Evolutionary conservation across 2,797 vertebrate species (phyloP).

Genomic region (Distichodus sexfasciatus): DNA sequence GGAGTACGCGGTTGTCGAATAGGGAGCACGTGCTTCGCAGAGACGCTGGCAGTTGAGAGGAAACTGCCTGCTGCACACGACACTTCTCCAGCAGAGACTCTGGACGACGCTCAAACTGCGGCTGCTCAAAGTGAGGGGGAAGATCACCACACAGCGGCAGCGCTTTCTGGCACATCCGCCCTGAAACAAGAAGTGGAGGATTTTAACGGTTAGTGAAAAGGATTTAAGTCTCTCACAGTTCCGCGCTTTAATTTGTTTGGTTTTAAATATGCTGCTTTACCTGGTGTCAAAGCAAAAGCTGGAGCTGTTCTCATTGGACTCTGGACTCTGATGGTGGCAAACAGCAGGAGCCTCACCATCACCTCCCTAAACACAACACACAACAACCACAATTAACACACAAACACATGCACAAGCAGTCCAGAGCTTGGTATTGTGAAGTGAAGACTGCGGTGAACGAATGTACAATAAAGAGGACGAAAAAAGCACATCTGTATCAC

Average conservation of each 20-base stretch:
- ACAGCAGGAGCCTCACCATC: conserved; percentile 73
- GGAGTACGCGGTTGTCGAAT: no score
- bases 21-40: conserved; percentile 92
- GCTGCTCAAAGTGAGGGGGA: conserved; percentile 97
- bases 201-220: no score
- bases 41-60: conserved; percentile 88
- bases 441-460: no score
- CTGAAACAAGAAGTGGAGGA: conserved; percentile 57
- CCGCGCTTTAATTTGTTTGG: conserved; percentile 69
- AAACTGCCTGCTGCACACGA: conserved; percentile 93
- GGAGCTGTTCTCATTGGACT: conserved; percentile 75
- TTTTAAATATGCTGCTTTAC: conserved; percentile 61
- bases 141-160: conserved; percentile 94
- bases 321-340: conserved; percentile 69
- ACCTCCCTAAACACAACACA: conserved; percentile 54
- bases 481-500: no score
- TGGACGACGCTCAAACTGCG: conserved; percentile 93
- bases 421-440: no score
- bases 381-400: conserved; percentile 12
- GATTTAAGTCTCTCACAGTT: conserved; percentile 64
- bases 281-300: conserved; percentile 96
- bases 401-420: no score
- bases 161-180: conserved; percentile 88
- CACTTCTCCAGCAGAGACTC: conserved; percentile 99
- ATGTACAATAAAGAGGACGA: no score